A percentile compares a stretch with the other conserved stretches of the same genome.
These are phyloP conservation scores for Acromyrmex echinatior DNA, from an alignment of 1,140 invertebrate genomes.

Conservation along the genomic window DNA sequence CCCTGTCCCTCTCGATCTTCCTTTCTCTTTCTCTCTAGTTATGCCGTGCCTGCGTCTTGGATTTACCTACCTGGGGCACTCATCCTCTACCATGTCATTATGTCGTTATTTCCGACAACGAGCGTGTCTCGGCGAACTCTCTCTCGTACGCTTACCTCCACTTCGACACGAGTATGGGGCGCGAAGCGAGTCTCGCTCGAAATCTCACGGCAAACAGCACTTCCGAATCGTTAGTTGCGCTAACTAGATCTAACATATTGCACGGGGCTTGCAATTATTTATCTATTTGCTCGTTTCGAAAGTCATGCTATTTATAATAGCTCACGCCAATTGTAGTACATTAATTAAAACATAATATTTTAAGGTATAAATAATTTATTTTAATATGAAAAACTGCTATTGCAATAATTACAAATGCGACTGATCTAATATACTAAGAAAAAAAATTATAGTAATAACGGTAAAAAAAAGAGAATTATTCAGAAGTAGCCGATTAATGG, in stretches of 20 bases:
- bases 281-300: not conserved
- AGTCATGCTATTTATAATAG: not conserved
- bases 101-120: constrained; percentile 86
- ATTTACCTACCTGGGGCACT: constrained; percentile 83
- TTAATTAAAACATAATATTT: not conserved
- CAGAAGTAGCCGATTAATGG: no score
- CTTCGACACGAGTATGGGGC: constrained; percentile 64
- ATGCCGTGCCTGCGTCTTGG: constrained; percentile 69
- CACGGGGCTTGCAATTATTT: constrained; percentile 15
- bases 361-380: not conserved
- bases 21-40: constrained; percentile 24
- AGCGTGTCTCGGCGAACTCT: constrained; percentile 83
- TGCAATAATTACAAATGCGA: not conserved
- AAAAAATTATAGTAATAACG: no score
- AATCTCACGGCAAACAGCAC: constrained; percentile 71
- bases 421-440: not conserved
- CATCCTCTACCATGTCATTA: constrained; percentile 85
- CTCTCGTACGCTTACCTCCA: constrained; percentile 70
- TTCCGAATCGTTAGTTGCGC: constrained; percentile 65
- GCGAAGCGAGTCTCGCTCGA: constrained; percentile 72
- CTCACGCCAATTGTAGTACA: not conserved
- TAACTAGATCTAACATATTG: constrained; percentile 38
- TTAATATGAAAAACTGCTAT: not conserved
- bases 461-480: no score
- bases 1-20: constrained; percentile 31